phyloP scores from a whole-genome alignment of 2,888 invertebrate genomes.

The Elgonia sp. region DNA sequence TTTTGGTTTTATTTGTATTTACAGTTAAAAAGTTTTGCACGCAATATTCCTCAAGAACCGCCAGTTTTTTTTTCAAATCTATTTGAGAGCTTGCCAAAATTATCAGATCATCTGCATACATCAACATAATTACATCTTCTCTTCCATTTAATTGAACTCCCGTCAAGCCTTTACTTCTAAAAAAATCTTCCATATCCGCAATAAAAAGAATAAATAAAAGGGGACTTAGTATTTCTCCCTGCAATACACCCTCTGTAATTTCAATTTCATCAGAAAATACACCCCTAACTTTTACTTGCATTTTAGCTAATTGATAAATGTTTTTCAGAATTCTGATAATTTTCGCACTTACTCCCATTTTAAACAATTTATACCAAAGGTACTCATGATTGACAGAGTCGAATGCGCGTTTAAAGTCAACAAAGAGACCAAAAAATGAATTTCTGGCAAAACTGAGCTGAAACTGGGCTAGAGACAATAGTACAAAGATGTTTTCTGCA shows the following conservation, averaged over 20 bases:
- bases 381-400: constrained; percentile 10
- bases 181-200: background rate
- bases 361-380: constrained; percentile 2
- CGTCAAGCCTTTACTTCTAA: background rate
- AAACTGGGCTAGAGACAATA: constrained; percentile 20
- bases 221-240: constrained; percentile 4
- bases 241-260: constrained; percentile 15
- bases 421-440: constrained; percentile 27
- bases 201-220: background rate
- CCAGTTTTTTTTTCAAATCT: background rate
- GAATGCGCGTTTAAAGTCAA: constrained; percentile 42
- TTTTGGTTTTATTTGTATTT: background rate
- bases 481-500: constrained; percentile 19
- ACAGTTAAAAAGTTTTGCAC: background rate
- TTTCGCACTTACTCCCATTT: constrained; percentile 9
- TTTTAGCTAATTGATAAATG: constrained; percentile 3
- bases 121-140: background rate
- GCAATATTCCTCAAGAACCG: background rate
- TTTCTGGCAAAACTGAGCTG: background rate
- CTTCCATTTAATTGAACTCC: background rate
- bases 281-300: constrained; percentile 8
- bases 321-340: constrained; percentile 16
- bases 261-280: constrained; percentile 18
- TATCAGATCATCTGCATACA: constrained; percentile 18
- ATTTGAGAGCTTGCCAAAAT: background rate